Percentiles rank a stretch among this genome's conserved stretches.
These are phyloP conservation scores for Drosophila demipolita DNA, from an alignment of 2,888 invertebrate species.

Conservation along the genomic window DNA sequence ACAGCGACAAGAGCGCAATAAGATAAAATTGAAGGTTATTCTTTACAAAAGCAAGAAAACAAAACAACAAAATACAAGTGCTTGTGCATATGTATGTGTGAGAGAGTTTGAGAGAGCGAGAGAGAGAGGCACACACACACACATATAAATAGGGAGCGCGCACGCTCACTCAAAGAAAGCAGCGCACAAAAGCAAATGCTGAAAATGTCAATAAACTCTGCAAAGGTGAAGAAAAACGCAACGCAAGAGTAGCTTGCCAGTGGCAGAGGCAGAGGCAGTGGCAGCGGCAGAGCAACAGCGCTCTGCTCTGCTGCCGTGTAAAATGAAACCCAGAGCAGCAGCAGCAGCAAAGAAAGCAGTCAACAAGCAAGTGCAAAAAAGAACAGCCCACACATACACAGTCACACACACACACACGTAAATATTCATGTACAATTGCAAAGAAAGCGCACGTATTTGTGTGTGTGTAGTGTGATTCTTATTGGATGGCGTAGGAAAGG, in stretches of 20 bases:
- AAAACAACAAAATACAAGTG: conserved; percentile 50
- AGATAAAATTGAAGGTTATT: conserved; percentile 80
- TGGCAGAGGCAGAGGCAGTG: conserved; percentile 23
- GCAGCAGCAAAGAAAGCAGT: conserved; percentile 66
- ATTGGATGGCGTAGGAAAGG: conserved; percentile 65
- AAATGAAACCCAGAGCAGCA: conserved; percentile 56
- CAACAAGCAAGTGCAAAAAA: conserved; percentile 73
- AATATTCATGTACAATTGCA: conserved; percentile 18
- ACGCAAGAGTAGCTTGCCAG: conserved; percentile 65
- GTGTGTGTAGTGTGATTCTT: conserved; percentile 58
- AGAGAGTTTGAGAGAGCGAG: conserved; percentile 30
- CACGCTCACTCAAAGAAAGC: conserved; percentile 69
- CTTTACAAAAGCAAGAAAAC: conserved; percentile 45
- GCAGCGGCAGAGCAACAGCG: conserved; percentile 30
- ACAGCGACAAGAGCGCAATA: conserved; percentile 66
- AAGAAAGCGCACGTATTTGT: conserved; percentile 57
- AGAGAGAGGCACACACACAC: conserved; percentile 24
- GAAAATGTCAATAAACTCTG: conserved; percentile 82
- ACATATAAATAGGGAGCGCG: conserved; percentile 59
- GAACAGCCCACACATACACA: conserved; percentile 43
- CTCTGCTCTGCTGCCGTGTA: conserved; percentile 58
- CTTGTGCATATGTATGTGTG: conserved; percentile 42
- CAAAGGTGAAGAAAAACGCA: conserved; percentile 81
- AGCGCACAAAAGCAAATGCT: conserved; percentile 75
- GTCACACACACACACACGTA: conserved; percentile 6